These are phyloP conservation scores for Oxytorus armatus DNA, from an alignment of 2,888 invertebrate genomes.

Conservation along the genomic window DNA sequence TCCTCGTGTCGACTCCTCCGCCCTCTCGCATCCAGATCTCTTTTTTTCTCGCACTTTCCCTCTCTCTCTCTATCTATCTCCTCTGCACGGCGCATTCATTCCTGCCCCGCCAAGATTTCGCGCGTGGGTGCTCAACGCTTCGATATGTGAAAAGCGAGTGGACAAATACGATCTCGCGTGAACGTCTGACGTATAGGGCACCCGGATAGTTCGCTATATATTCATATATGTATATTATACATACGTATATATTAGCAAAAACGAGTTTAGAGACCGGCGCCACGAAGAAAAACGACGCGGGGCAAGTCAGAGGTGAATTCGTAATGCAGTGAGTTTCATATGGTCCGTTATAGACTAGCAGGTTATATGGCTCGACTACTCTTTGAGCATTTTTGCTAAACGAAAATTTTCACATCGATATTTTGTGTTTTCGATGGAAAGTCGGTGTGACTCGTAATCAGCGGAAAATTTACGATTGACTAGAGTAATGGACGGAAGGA, in stretches of 20 bases:
- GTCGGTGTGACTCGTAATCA: no score
- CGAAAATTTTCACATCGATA: no score
- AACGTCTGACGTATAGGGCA: slow-evolving; percentile 20
- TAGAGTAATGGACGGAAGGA: no score
- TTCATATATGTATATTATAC: slow-evolving; percentile 12
- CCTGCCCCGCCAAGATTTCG: slow-evolving; percentile 56
- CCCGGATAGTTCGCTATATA: slow-evolving; percentile 15
- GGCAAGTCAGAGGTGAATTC: slow-evolving; percentile 43
- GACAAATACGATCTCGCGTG: slow-evolving; percentile 38
- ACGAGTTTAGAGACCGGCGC: slow-evolving; percentile 64
- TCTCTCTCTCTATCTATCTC: slow-evolving; percentile 27
- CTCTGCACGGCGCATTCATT: slow-evolving; percentile 23
- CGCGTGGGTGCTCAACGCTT: slow-evolving; percentile 62
- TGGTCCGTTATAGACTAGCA: no score
- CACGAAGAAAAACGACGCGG: slow-evolving; percentile 48
- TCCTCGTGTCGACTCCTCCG: slow-evolving; percentile 41
- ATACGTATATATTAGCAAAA: slow-evolving; percentile 51
- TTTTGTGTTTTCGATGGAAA: no score
- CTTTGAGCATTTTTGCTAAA: no score
- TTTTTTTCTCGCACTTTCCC: slow-evolving; percentile 43
- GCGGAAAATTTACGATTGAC: no score
- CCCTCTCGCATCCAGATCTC: slow-evolving; percentile 50
- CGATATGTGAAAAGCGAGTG: slow-evolving; percentile 63
- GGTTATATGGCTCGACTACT: no score
- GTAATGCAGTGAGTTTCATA: slow-evolving; percentile 6